Base-by-base conservation (phyloP, 2,113 vertebrate species). In the Piprites chloris region DNA sequence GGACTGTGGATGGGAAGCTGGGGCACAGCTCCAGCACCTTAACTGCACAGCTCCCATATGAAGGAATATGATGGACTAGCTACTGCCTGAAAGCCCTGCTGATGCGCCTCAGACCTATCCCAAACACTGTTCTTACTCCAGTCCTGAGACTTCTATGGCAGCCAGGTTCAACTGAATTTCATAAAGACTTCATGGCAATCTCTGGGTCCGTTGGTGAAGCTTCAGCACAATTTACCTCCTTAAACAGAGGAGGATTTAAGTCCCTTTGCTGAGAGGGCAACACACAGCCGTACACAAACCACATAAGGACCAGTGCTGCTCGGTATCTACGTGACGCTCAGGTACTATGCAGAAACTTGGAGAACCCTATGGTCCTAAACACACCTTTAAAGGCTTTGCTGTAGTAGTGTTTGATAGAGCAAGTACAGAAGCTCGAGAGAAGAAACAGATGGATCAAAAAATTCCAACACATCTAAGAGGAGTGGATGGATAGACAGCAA, bases 261-360 rank as follows among this genome's bases (percentile, higher is more conserved):
- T 44, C 24, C 9, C 16, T 52, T 37, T 28, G 71, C 61, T 68
- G 33, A 35, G 8, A 75, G 20, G 19, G 33, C 33, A 79, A 71
- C 13, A n/a, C 0, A 0, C 11, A 47, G 49, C 35, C 17, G 14
- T 5, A 23, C 26, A 69, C 32, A 87, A 65, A 56, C 6, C 16
- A 66, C n/a, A 9, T 27, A 35, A 37, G 12, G 33, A 50, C 14
- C n/a, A 55, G 53, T 9, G 28, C 50, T 85, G n/a, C 66, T 53
- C 56, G 12, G 42, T 66, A 37, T 46, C 65, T 30, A 13, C 69
- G 11, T 1, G 14, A 49, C 20, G 47, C 27, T 66, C 41, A 61
- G 0, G 1, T 5, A 67, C n/a, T 11, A 39, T 41, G n/a, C 26
- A 75, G 79, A 71, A 92, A 87, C n/a, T 28, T 39, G 24, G 55